Evolutionary conservation across 2,888 invertebrate species (phyloP).

Genomic region (Tetranychus piercei): DNA sequence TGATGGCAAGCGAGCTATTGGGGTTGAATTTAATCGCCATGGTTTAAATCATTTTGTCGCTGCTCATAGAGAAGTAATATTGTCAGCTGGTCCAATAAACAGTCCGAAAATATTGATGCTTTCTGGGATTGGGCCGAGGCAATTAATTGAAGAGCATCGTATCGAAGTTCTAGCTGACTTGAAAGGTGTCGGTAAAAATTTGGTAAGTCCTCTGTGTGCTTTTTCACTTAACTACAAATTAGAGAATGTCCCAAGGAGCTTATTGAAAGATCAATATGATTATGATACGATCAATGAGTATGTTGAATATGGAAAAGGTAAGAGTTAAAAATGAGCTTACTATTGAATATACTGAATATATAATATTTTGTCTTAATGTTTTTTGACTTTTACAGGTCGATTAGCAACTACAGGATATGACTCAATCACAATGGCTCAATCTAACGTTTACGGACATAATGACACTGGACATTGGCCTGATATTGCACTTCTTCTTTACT

Average conservation of each 20-base stretch:
- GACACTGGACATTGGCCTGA: conserved; percentile 9
- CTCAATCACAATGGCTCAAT: background rate
- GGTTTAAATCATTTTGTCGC: background rate
- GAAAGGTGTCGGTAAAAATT: background rate
- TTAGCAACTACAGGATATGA: background rate
- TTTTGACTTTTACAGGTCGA: background rate
- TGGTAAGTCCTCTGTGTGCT: conserved; percentile 1
- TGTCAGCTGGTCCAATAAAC: background rate
- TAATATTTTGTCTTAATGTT: background rate
- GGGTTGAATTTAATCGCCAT: background rate
- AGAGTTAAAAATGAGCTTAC: background rate
- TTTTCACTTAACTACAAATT: background rate
- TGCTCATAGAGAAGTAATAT: background rate
- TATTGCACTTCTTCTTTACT: background rate
- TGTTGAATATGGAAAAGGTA: background rate
- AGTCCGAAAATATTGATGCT: conserved; percentile 7
- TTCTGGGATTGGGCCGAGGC: background rate
- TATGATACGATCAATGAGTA: background rate
- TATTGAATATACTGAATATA: background rate
- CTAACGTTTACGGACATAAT: background rate
- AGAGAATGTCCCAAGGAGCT: background rate
- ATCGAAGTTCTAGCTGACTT: background rate
- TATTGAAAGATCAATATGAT: background rate
- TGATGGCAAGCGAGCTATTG: background rate
- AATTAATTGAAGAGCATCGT: background rate